phyloP scores from a whole-genome alignment of 2,797 vertebrate genomes.

The Acanthurus lineatus region DNA sequence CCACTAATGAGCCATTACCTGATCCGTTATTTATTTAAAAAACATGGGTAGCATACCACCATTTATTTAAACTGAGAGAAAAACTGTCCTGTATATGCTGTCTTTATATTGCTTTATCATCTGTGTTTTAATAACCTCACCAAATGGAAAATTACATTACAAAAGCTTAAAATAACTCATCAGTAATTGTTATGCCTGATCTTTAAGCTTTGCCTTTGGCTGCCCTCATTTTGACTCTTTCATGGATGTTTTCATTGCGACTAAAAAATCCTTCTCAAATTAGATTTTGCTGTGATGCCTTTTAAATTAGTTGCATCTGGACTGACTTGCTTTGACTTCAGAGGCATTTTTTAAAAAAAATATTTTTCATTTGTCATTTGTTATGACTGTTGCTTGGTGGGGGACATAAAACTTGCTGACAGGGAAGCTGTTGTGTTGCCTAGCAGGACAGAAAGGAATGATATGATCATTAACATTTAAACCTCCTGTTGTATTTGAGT shows the following conservation, averaged over 20 bases:
- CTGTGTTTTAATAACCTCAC: constrained; percentile 25
- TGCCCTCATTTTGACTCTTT: constrained; percentile 55
- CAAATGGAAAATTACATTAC: constrained; percentile 23
- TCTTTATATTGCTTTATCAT: constrained; percentile 8
- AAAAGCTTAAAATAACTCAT: constrained; percentile 35
- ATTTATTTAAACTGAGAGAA: not conserved
- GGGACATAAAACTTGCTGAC: constrained; percentile 48
- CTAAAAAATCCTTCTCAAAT: constrained; percentile 69
- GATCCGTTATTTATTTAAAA: not conserved
- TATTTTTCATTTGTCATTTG: constrained; percentile 52
- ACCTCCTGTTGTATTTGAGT: constrained; percentile 60
- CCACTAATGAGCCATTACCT: not conserved
- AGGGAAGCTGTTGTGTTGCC: constrained; percentile 62
- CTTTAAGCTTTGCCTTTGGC: constrained; percentile 50
- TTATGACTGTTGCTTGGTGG: constrained; percentile 60
- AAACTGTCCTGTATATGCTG: not conserved
- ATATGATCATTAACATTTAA: constrained; percentile 67
- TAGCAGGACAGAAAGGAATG: constrained; percentile 65
- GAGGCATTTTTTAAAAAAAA: constrained; percentile 45
- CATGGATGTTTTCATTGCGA: constrained; percentile 65
- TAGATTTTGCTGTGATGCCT: constrained; percentile 60
- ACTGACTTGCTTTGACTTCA: constrained; percentile 46
- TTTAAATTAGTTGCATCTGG: constrained; percentile 58
- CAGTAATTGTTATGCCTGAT: constrained; percentile 52
- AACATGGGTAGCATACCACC: not conserved